These are phyloP conservation scores for Temnopleurus reevesii DNA, from an alignment of 53 echinoderm and acorn worm species.

Conservation along the genomic window DNA sequence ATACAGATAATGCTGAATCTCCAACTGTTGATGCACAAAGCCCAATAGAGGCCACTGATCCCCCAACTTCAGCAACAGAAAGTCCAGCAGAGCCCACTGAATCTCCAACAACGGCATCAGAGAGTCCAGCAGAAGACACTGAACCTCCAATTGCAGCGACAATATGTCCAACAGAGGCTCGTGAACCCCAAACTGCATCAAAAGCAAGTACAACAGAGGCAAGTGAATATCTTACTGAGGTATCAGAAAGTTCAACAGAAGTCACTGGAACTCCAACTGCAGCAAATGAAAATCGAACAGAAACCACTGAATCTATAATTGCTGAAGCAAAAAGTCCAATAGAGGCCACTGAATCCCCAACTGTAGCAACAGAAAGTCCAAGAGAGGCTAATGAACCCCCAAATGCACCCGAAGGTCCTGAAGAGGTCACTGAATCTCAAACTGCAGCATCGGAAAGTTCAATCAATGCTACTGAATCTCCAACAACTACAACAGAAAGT, in stretches of 20 bases:
- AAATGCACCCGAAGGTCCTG: not conserved
- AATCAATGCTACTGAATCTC: not conserved
- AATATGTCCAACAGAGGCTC: not conserved
- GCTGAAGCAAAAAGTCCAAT: not conserved
- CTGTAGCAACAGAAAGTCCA: not conserved
- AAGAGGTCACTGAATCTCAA: not conserved
- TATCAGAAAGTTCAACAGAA: not conserved
- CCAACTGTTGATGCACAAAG: too few species aligned
- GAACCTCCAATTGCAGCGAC: not conserved
- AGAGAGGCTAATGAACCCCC: not conserved
- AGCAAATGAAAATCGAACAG: too few species aligned
- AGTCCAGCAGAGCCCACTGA: not conserved
- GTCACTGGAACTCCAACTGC: too few species aligned
- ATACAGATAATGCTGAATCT: too few species aligned
- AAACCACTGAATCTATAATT: not conserved
- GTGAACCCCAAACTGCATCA: not conserved
- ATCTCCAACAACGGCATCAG: not conserved
- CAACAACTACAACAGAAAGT: too few species aligned
- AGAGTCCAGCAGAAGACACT: not conserved
- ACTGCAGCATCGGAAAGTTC: not conserved
- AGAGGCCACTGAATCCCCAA: not conserved
- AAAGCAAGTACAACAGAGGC: not conserved
- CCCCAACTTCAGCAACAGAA: too few species aligned
- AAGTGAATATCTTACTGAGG: not conserved
- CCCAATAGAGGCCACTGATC: too few species aligned